Evolutionary conservation across 2,113 vertebrate genomes (phyloP).

Genomic region (Limanda limanda): DNA sequence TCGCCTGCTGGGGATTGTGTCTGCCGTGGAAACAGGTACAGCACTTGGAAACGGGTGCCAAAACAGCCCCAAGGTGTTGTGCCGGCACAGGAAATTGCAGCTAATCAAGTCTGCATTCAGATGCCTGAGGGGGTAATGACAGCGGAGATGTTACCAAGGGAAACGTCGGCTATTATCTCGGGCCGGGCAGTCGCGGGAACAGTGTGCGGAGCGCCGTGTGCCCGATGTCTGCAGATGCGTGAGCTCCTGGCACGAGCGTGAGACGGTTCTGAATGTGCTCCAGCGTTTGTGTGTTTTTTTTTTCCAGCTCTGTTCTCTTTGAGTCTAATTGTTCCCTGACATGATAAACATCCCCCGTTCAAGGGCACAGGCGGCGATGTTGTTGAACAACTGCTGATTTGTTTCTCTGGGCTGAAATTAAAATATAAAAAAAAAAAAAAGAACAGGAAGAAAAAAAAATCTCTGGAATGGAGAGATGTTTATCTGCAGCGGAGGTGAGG

Average conservation of each 20-base stretch:
- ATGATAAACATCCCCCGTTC: conserved; percentile 38
- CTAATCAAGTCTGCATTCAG: conserved; percentile 50
- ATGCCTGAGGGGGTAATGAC: conserved; percentile 44
- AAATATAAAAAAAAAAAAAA: not conserved
- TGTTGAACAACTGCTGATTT: conserved; percentile 60
- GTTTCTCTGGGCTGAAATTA: conserved; percentile 46
- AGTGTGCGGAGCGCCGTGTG: not conserved
- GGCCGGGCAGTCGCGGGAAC: not conserved
- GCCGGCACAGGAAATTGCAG: conserved; percentile 51
- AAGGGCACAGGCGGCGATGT: conserved; percentile 41
- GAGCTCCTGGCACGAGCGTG: conserved; percentile 15
- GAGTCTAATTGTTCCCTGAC: conserved; percentile 59
- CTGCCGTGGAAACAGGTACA: conserved; percentile 15
- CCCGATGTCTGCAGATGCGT: conserved; percentile 18
- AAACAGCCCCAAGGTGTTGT: conserved; percentile 44
- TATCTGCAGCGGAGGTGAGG: conserved; percentile 10
- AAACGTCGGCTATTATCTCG: conserved; percentile 30
- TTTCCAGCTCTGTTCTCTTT: conserved; percentile 21
- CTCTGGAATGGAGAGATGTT: conserved; percentile 13
- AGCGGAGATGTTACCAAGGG: conserved; percentile 48
- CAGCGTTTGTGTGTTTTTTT: conserved; percentile 15
- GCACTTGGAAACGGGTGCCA: conserved; percentile 32
- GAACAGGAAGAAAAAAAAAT: not conserved
- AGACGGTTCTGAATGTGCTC: conserved; percentile 15
- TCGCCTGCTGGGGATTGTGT: conserved; percentile 15